phyloP scores from a whole-genome alignment of 2,113 vertebrate genomes.

The Leptocoma aspasia region DNA sequence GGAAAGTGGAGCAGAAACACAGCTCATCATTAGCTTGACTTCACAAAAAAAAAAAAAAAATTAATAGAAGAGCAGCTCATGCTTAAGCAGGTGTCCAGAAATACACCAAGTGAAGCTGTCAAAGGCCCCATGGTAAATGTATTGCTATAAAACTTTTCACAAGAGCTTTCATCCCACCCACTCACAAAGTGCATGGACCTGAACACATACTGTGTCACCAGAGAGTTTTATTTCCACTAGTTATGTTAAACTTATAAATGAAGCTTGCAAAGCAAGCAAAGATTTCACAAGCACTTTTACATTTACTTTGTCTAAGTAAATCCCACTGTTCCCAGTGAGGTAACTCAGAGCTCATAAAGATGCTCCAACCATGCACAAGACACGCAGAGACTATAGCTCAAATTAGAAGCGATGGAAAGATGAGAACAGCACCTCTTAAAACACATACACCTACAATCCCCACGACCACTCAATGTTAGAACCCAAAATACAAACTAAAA shows the following conservation, averaged over 20 bases:
- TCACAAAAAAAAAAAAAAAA: neutral
- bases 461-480: neutral
- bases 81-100: neutral
- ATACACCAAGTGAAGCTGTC: neutral
- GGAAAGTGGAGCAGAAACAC: neutral
- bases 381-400: rapidly evolving
- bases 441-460: neutral
- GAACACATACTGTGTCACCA: neutral
- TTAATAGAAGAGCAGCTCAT: neutral
- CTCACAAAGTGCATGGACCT: neutral
- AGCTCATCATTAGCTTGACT: neutral
- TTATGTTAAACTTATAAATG: neutral
- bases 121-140: neutral
- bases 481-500: neutral
- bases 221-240: neutral
- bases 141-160: neutral
- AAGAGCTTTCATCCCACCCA: neutral
- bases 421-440: neutral
- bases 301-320: neutral
- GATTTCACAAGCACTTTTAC: neutral
- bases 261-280: neutral
- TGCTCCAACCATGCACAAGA: neutral
- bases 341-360: neutral
- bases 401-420: neutral
- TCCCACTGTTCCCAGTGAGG: neutral